A percentile compares a stretch with the other conserved stretches of the same genome.
These are phyloP conservation scores for Anguilla anguilla DNA, from an alignment of 2,797 vertebrate species.

Conservation along the genomic window DNA sequence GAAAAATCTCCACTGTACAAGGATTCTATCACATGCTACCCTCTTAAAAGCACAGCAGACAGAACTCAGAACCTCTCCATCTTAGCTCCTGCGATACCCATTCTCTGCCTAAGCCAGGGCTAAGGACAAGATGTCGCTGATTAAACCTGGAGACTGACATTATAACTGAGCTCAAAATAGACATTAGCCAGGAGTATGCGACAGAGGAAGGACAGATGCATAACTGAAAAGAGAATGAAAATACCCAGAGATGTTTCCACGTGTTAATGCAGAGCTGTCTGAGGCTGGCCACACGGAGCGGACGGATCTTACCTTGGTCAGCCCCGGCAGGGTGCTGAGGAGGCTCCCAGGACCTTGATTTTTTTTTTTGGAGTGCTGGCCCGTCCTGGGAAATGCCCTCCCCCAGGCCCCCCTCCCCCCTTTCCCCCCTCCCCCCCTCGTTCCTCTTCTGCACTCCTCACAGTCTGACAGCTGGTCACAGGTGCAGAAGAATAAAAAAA, in stretches of 20 bases:
- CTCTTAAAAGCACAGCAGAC: not conserved
- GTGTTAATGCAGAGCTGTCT: not conserved
- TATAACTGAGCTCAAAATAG: not conserved
- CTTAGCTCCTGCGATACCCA: not conserved
- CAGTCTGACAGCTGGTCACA: not conserved
- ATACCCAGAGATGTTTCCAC: not conserved
- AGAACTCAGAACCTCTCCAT: not conserved
- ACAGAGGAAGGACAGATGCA: not conserved
- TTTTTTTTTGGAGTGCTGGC: not conserved
- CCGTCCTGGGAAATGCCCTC: not conserved
- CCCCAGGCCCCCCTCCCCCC: not conserved
- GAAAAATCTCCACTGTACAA: not conserved
- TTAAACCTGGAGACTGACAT: not conserved
- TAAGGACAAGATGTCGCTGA: not conserved
- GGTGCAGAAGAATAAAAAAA: slow-evolving; percentile 9
- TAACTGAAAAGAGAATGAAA: not conserved
- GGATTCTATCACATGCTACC: not conserved
- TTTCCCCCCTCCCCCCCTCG: not conserved
- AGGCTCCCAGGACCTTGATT: not conserved
- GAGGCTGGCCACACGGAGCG: not conserved
- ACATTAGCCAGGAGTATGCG: not conserved
- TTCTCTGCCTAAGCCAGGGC: not conserved
- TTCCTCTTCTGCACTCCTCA: not conserved
- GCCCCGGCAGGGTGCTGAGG: not conserved
- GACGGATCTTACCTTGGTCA: not conserved